Percentiles rank a stretch among this genome's conserved stretches.
These are phyloP conservation scores for Apoderus coryli DNA, from an alignment of 2,888 invertebrate genomes.

Conservation along the genomic window DNA sequence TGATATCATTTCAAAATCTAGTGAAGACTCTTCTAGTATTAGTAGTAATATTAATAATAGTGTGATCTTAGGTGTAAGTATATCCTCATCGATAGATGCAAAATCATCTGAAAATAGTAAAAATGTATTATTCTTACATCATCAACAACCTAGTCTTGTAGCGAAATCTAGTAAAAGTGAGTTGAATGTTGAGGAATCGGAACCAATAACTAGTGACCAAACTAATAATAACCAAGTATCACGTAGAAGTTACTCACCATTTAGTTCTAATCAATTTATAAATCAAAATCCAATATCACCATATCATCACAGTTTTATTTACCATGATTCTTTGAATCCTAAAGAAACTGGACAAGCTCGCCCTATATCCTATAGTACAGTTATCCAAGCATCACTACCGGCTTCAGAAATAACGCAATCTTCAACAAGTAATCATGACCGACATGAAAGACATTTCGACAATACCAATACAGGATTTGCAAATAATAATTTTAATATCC, in stretches of 20 bases:
- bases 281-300: conserved; percentile 23
- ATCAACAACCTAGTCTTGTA: conserved; percentile 35
- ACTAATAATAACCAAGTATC: neutral
- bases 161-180: conserved; percentile 43
- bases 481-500: too few species aligned
- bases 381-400: conserved; percentile 31
- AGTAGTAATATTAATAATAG: conserved; percentile 24
- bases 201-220: conserved; percentile 34
- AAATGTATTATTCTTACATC: conserved; percentile 18
- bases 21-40: conserved; percentile 12
- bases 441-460: conserved; percentile 26
- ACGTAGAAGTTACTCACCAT: neutral
- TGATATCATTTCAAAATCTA: conserved; percentile 2
- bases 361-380: conserved; percentile 40
- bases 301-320: conserved; percentile 38
- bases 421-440: conserved; percentile 17
- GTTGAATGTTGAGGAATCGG: conserved; percentile 42
- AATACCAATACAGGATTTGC: conserved; percentile 15
- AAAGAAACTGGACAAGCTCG: conserved; percentile 30
- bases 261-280: neutral
- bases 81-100: neutral
- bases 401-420: conserved; percentile 12
- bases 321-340: conserved; percentile 34
- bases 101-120: neutral
- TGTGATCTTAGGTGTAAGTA: conserved; percentile 18